Conservation (phyloP, 2,797 vertebrate genomes). For the Rhinatrema bivittatum region DNA sequence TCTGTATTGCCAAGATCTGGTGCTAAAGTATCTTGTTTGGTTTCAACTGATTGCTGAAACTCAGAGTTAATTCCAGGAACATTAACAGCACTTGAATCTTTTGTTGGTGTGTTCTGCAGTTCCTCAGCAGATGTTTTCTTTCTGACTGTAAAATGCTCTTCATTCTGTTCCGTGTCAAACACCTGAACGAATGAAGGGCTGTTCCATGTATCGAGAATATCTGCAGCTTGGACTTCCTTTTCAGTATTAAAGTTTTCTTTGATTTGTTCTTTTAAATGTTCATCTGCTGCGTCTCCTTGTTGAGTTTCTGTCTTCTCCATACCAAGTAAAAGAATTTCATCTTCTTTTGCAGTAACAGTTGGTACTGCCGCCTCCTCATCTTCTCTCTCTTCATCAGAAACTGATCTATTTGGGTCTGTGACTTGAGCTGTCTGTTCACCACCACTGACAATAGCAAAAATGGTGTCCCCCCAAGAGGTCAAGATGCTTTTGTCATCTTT, state of each 20-base stretch:
- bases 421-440: slow-evolving; percentile 26
- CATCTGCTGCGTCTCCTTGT: neutral
- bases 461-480: slow-evolving; percentile 45
- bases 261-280: no score
- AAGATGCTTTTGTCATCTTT: slow-evolving; percentile 31
- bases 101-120: neutral
- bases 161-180: neutral
- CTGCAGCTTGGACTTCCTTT: slow-evolving; percentile 6
- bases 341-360: neutral
- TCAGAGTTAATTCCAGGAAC: neutral
- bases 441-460: slow-evolving; percentile 56
- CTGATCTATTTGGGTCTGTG: slow-evolving; percentile 29
- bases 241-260: slow-evolving; percentile 1
- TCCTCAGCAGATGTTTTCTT: neutral
- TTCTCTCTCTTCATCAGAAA: slow-evolving; percentile 39
- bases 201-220: neutral
- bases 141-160: neutral
- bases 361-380: slow-evolving; percentile 1
- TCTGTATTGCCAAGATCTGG: neutral
- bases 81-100: neutral
- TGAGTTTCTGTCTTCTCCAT: neutral
- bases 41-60: slow-evolving; percentile 6
- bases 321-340: neutral
- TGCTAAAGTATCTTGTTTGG: slow-evolving; percentile 10
- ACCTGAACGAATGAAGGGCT: neutral